phyloP scores from a whole-genome alignment of 1,140 invertebrate species.

The Cherax quadricarinatus region DNA sequence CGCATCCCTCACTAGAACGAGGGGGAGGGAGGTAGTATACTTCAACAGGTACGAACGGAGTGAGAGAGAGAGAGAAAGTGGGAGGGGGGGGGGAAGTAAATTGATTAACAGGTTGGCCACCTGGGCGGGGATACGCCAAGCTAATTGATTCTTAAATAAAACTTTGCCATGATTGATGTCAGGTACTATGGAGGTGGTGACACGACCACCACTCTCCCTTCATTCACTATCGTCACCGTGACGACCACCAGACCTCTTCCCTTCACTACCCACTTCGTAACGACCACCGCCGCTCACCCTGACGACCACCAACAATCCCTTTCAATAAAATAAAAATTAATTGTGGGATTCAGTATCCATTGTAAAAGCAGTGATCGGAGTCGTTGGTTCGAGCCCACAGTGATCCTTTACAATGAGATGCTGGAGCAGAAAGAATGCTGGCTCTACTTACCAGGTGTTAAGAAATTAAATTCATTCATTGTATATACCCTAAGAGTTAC shows the following conservation, averaged over 20 bases:
- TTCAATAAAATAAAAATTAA: too few relatives aligned
- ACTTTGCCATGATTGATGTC: slow-evolving; percentile 27
- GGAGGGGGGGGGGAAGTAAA: neutral
- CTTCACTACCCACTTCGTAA: neutral
- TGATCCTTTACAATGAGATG: too few relatives aligned
- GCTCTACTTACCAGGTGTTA: too few relatives aligned
- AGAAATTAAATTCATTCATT: too few relatives aligned
- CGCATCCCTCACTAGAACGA: neutral
- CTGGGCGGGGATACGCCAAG: neutral
- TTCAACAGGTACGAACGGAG: neutral
- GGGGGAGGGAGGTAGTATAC: neutral
- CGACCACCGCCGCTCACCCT: neutral
- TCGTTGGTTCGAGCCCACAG: too few relatives aligned
- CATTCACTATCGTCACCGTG: neutral
- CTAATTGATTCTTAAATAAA: slow-evolving; percentile 25
- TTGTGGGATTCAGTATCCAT: too few relatives aligned
- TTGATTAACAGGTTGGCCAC: neutral
- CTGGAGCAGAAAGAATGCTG: too few relatives aligned
- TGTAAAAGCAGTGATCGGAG: too few relatives aligned
- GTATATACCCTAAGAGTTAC: too few relatives aligned
- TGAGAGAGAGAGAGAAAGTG: neutral
- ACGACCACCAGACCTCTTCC: neutral
- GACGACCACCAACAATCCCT: neutral
- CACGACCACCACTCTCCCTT: slow-evolving; percentile 5
- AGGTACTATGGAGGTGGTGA: slow-evolving; percentile 25